Percentiles rank a stretch among this genome's conserved stretches.
phyloP scores from a whole-genome alignment of 2,888 invertebrate species.

The Lasioglossum malachurum region DNA sequence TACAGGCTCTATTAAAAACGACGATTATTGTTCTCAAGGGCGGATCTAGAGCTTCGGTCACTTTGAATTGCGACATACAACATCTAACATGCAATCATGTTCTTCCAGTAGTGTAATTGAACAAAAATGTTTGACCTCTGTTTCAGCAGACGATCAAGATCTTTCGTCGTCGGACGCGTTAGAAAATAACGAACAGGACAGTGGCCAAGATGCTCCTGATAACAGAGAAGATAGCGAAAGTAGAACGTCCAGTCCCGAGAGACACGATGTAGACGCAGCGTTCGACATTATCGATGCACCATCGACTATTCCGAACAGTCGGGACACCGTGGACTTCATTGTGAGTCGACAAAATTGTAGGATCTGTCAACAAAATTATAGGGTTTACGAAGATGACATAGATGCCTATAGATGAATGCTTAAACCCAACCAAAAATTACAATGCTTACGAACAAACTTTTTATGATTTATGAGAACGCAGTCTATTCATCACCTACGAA shows the following conservation, averaged over 20 bases:
- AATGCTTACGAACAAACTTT: neutral
- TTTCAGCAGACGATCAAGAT: slow-evolving; percentile 38
- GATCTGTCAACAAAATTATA: neutral
- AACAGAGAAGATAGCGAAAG: slow-evolving; percentile 52
- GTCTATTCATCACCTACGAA: no score
- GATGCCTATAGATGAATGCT: neutral
- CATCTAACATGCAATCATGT: neutral
- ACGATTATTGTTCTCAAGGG: neutral
- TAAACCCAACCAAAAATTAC: neutral
- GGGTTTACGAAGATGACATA: neutral
- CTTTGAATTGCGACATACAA: neutral
- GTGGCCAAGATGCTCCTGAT: slow-evolving; percentile 31
- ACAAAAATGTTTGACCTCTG: neutral
- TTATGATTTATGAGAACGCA: no score
- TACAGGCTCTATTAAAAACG: neutral
- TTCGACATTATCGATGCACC: slow-evolving; percentile 75
- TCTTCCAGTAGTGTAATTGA: neutral
- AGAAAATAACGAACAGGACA: slow-evolving; percentile 23
- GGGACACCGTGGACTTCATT: slow-evolving; percentile 71
- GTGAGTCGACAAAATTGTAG: slow-evolving; percentile 60
- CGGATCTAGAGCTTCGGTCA: neutral
- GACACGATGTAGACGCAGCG: slow-evolving; percentile 67
- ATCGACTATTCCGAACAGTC: slow-evolving; percentile 64
- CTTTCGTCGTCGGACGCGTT: slow-evolving; percentile 63
- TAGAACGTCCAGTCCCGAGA: slow-evolving; percentile 60